Evolutionary conservation across 2,888 invertebrate genomes (phyloP).

Genomic region (Pollenia angustigena): DNA sequence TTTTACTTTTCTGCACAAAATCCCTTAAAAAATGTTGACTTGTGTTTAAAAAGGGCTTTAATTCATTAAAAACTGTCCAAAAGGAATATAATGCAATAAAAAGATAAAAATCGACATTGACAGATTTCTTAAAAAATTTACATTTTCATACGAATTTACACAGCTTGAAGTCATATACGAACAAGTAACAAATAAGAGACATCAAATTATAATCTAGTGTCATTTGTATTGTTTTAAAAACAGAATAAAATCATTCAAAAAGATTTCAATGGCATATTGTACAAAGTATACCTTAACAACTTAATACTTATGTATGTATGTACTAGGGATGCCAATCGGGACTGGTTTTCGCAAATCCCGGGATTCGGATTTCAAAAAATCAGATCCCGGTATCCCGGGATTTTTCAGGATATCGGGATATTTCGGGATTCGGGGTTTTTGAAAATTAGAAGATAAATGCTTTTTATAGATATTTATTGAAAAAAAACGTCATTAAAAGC

Average conservation of each 20-base stretch:
- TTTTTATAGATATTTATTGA: too few species aligned
- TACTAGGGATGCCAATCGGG: too few species aligned
- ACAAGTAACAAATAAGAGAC: constrained; percentile 24
- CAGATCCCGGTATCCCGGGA: too few species aligned
- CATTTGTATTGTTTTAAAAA: constrained; percentile 60
- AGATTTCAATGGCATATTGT: constrained; percentile 4
- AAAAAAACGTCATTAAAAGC: too few species aligned
- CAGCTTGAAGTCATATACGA: constrained; percentile 30
- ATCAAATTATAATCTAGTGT: constrained; percentile 61
- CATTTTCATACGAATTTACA: constrained; percentile 39
- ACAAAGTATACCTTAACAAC: constrained; percentile 34
- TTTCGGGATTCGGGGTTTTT: too few species aligned
- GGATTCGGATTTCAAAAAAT: too few species aligned
- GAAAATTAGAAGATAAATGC: too few species aligned
- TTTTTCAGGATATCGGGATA: too few species aligned
- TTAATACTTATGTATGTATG: background rate
- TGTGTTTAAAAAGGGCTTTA: constrained; percentile 12
- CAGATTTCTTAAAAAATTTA: constrained; percentile 31
- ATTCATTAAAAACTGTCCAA: background rate
- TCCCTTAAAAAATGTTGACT: constrained; percentile 17
- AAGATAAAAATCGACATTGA: constrained; percentile 53
- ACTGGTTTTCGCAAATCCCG: too few species aligned
- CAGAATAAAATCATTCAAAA: background rate
- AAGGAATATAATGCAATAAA: background rate
- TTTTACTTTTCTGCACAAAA: background rate